phyloP scores from a whole-genome alignment of 2,888 invertebrate genomes.

The Andrena minutula region DNA sequence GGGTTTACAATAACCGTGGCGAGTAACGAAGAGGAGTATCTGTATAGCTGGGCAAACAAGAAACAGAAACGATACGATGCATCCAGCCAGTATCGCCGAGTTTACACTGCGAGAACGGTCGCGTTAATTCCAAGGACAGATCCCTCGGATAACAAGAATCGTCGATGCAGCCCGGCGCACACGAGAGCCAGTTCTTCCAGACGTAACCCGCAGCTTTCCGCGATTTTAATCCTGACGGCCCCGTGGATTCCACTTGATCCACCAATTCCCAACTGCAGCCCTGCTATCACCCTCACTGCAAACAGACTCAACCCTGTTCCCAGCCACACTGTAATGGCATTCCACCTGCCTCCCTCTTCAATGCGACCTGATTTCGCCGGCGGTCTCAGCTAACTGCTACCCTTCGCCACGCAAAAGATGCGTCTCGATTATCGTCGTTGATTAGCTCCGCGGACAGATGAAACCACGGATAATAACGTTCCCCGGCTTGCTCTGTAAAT shows the following conservation, averaged over 20 bases:
- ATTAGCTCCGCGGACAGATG: slow-evolving; percentile 7
- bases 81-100: slow-evolving; percentile 30
- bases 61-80: slow-evolving; percentile 44
- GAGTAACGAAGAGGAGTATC: slow-evolving; percentile 22
- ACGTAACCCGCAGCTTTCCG: slow-evolving; percentile 36
- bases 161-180: slow-evolving; percentile 40
- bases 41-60: slow-evolving; percentile 29
- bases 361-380: slow-evolving; percentile 37
- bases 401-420: neutral
- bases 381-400: neutral
- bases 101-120: slow-evolving; percentile 50
- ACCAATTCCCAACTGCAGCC: slow-evolving; percentile 55
- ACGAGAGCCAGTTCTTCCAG: slow-evolving; percentile 50
- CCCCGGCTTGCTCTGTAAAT: neutral
- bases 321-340: slow-evolving; percentile 20
- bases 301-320: slow-evolving; percentile 51
- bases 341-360: neutral
- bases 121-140: slow-evolving; percentile 60
- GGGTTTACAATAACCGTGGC: slow-evolving; percentile 4
- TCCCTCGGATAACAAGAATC: slow-evolving; percentile 59
- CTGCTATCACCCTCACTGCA: slow-evolving; percentile 44
- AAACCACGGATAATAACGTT: slow-evolving; percentile 18
- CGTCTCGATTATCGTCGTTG: slow-evolving; percentile 16
- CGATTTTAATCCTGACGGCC: slow-evolving; percentile 59
- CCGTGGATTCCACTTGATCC: slow-evolving; percentile 62